phyloP scores from a whole-genome alignment of 2,113 vertebrate genomes.

The Numida meleagris region DNA sequence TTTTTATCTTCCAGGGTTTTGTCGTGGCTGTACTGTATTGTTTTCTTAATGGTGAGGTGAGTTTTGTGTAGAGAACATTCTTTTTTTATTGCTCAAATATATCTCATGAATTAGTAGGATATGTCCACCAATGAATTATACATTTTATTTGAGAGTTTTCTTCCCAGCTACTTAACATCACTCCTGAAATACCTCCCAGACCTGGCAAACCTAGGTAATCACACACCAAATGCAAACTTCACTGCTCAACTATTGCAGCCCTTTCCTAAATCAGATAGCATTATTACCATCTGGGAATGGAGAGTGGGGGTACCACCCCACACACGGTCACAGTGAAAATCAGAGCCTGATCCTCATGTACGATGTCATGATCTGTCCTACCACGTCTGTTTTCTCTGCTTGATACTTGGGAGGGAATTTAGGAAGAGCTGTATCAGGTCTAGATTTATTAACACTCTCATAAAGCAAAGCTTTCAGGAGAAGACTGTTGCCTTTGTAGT shows the following conservation, averaged over 20 bases:
- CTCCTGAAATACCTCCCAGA: background rate
- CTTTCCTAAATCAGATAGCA: conserved; percentile 16
- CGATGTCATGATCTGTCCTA: background rate
- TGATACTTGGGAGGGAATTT: background rate
- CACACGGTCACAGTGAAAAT: background rate
- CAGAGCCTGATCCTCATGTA: fast-evolving
- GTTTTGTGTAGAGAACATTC: conserved; percentile 39
- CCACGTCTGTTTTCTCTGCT: background rate
- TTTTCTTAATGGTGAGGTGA: conserved; percentile 96
- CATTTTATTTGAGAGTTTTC: background rate
- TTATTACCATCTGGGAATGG: background rate
- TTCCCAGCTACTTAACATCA: background rate
- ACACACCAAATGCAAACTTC: conserved; percentile 1
- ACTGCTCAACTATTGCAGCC: background rate
- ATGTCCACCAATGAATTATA: background rate
- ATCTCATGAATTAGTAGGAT: background rate
- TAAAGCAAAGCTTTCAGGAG: background rate
- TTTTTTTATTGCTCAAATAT: conserved; percentile 1
- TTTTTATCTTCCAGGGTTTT: conserved; percentile 86
- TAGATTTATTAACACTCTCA: background rate
- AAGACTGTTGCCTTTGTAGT: background rate
- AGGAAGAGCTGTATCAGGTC: background rate
- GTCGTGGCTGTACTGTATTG: conserved; percentile 96
- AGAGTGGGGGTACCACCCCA: background rate
- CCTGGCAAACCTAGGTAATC: background rate